Percentiles rank a stretch among this genome's conserved stretches.
Conservation (phyloP, 2,113 vertebrate species). For the Chitala chitala region DNA sequence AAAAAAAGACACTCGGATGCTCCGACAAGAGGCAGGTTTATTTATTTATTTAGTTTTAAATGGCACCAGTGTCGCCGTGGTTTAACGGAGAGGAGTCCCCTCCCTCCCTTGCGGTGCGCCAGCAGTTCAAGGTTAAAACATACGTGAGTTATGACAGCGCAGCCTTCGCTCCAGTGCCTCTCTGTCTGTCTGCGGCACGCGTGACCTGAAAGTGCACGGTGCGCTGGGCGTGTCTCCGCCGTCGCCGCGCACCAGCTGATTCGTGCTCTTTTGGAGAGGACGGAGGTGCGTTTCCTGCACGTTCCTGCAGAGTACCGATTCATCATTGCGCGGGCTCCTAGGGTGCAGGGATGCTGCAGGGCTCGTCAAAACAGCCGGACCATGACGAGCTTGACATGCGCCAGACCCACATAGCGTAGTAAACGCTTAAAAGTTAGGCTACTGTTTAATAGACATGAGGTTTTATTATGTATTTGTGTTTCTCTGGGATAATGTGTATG, state of each 20-base stretch:
- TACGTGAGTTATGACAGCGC: slow-evolving; percentile 11
- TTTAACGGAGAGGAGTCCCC: not conserved
- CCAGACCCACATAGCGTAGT: too few species aligned
- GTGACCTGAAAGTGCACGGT: slow-evolving; percentile 5
- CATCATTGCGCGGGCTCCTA: not conserved
- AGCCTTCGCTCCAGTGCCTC: not conserved
- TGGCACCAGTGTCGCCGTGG: not conserved
- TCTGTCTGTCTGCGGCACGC: not conserved
- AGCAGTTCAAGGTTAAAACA: slow-evolving; percentile 24
- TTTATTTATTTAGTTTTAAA: not conserved
- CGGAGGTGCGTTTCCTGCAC: not conserved
- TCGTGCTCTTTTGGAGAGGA: not conserved
- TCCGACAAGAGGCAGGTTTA: not conserved
- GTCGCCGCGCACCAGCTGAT: not conserved
- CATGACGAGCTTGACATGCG: not conserved
- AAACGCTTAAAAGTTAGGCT: not conserved
- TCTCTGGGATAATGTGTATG: too few species aligned
- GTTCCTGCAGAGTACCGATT: not conserved
- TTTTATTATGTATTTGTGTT: too few species aligned
- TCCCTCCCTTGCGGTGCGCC: not conserved
- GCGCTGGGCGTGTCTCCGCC: not conserved
- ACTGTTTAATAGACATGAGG: not conserved
- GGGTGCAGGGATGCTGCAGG: not conserved
- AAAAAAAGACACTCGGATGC: not conserved
- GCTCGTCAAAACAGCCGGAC: not conserved